Evolutionary conservation across 2,888 invertebrate species (phyloP).

Genomic region (Xylota sylvarum): DNA sequence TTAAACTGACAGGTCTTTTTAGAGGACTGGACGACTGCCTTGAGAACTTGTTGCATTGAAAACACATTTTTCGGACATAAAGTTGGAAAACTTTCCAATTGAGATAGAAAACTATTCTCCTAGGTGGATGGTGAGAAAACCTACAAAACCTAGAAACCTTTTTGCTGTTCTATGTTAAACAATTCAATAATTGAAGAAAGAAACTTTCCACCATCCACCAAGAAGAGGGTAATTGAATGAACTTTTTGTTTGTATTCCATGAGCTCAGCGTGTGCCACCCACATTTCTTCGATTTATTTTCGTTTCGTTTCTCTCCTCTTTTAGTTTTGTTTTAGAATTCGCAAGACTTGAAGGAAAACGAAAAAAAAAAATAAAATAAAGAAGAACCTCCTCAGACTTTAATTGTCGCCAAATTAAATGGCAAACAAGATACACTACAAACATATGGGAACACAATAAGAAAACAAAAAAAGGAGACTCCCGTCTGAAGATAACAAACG

Average conservation of each 20-base stretch:
- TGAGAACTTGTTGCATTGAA: neutral
- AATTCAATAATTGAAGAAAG: neutral
- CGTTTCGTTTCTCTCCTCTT: neutral
- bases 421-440: constrained; percentile 18
- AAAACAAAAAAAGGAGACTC: neutral
- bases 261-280: constrained; percentile 4
- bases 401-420: constrained; percentile 35
- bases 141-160: too few relatives aligned
- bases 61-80: neutral
- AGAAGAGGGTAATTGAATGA: constrained; percentile 22
- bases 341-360: neutral
- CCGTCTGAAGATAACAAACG: neutral
- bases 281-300: neutral
- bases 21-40: too few relatives aligned
- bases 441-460: neutral
- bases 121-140: neutral
- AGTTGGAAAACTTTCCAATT: neutral
- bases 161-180: neutral
- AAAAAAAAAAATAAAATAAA: neutral
- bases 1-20: constrained; percentile 5
- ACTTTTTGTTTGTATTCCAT: neutral
- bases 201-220: neutral
- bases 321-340: neutral
- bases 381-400: constrained; percentile 11
- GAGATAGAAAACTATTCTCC: neutral